These are phyloP conservation scores for Neoarius graeffei DNA, from an alignment of 2,113 vertebrate species.

Conservation along the genomic window DNA sequence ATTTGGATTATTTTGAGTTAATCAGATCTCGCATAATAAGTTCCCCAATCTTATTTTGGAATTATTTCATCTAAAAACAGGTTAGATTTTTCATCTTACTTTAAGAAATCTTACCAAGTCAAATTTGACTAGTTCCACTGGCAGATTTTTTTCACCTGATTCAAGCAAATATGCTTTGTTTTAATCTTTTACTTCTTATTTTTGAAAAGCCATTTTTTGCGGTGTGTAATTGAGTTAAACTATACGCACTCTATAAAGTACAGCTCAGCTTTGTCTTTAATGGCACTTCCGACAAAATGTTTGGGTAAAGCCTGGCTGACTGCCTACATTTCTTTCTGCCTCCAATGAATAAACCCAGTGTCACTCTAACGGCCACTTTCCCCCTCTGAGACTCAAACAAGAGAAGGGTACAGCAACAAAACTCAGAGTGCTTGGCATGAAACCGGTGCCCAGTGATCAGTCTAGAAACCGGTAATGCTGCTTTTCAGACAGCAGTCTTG, in stretches of 20 bases:
- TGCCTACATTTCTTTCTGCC: slow-evolving; percentile 5
- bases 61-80: no score
- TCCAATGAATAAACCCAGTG: slow-evolving; percentile 26
- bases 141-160: no score
- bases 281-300: slow-evolving; percentile 25
- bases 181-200: no score
- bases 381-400: not conserved
- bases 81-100: no score
- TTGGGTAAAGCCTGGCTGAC: slow-evolving; percentile 33
- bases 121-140: no score
- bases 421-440: not conserved
- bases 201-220: no score
- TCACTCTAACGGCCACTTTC: slow-evolving; percentile 22
- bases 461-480: not conserved
- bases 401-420: not conserved
- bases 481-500: not conserved
- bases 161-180: no score
- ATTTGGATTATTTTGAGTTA: no score
- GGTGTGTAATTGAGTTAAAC: not conserved
- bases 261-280: slow-evolving; percentile 15
- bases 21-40: no score
- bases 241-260: not conserved
- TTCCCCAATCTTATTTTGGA: no score
- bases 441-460: not conserved
- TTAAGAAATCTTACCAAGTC: no score